A percentile compares a stretch with the other conserved stretches of the same genome.
These are phyloP conservation scores for Drosophila robusta DNA, from an alignment of 2,888 invertebrate genomes.

Conservation along the genomic window DNA sequence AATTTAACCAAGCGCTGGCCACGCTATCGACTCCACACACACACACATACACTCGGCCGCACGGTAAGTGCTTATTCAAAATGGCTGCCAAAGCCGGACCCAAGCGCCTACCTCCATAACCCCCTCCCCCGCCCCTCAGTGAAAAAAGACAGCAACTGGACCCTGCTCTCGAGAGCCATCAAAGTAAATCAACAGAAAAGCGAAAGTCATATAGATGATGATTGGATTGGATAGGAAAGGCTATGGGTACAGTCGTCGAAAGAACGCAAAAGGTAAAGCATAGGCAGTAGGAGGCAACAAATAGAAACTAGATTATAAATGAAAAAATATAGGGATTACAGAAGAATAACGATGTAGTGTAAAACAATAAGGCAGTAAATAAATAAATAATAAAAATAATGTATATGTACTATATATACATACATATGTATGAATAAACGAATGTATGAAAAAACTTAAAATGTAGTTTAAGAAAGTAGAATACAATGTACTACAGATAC, in stretches of 20 bases:
- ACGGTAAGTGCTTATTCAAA: constrained; percentile 55
- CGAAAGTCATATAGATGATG: constrained; percentile 12
- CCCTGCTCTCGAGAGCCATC: constrained; percentile 18
- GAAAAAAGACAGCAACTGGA: constrained; percentile 26
- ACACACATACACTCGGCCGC: constrained; percentile 2
- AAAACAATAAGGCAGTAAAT: too few species aligned
- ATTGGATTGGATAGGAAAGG: constrained; percentile 11
- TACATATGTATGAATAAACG: too few species aligned
- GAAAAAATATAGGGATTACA: neutral
- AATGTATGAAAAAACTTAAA: too few species aligned
- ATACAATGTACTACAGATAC: too few species aligned
- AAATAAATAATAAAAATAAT: too few species aligned
- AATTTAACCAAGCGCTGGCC: constrained; percentile 40
- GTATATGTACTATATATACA: too few species aligned
- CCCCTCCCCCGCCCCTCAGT: neutral
- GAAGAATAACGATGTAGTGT: neutral
- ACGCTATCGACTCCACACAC: constrained; percentile 33
- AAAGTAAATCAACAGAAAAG: constrained; percentile 19
- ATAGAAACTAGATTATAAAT: neutral
- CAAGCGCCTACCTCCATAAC: constrained; percentile 8
- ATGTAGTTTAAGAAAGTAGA: too few species aligned
- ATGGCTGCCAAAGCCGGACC: constrained; percentile 66
- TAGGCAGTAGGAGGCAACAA: neutral
- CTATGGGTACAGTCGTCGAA: constrained; percentile 5
- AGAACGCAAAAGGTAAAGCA: neutral